Conservation (phyloP, 2,113 vertebrate species). For the Mormyrus lacerda region DNA sequence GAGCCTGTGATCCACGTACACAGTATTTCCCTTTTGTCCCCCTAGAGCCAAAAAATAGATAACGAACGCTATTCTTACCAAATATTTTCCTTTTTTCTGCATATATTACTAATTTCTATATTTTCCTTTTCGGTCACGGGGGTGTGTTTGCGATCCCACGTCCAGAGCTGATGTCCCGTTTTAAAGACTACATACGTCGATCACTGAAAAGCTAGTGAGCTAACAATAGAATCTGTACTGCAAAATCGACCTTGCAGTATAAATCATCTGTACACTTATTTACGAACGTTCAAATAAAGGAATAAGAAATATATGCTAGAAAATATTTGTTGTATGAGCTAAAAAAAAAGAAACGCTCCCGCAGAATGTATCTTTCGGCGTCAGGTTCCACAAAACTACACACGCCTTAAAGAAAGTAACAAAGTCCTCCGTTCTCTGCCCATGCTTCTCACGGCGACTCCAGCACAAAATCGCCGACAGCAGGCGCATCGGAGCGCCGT, state of each 20-base stretch:
- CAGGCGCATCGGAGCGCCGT: neutral
- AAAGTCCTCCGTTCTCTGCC: neutral
- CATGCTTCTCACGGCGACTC: conserved; percentile 34
- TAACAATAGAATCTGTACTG: conserved; percentile 17
- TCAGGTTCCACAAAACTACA: neutral
- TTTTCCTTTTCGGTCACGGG: neutral
- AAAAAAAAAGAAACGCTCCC: neutral
- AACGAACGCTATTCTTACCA: neutral
- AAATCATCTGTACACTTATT: neutral
- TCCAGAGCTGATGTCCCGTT: conserved; percentile 10
- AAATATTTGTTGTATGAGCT: neutral
- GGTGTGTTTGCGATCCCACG: neutral
- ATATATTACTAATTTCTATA: neutral
- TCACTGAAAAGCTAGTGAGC: neutral
- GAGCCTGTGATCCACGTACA: neutral
- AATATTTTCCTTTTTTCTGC: neutral
- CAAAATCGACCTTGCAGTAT: neutral
- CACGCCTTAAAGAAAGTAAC: neutral
- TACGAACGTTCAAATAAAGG: neutral
- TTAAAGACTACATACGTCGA: conserved; percentile 11
- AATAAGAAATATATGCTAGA: neutral
- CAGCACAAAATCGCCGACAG: conserved; percentile 35
- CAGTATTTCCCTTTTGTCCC: neutral
- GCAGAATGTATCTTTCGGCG: neutral
- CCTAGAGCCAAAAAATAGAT: conserved; percentile 5